Base-by-base conservation (phyloP, 1,140 invertebrate genomes). In the Pogonomyrmex barbatus region DNA sequence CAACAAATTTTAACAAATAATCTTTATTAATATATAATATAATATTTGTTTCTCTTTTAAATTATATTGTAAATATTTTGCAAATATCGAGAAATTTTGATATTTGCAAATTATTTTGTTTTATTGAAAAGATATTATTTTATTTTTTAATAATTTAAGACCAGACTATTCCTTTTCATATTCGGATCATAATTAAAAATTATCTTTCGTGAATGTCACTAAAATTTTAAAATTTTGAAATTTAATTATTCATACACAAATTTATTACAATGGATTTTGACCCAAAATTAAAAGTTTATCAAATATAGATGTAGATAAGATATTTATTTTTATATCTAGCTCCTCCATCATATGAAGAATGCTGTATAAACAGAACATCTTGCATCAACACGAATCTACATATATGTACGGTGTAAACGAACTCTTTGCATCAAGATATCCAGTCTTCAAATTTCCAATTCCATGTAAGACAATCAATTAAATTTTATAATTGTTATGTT, bases 271-370 rank as follows among this genome's bases (percentile, higher is more conserved):
- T 24, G 24, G 4, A 63, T 4, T 63, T 3, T 63, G 60, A 56
- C n/a, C 6, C 54, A 56, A 47, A 14, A 10, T 56, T 14, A 14
- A 79, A n/a, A 42, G 42, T 3, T 75, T 75, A 30, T 30, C 8
- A 56, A 24, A 10, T 24, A 6, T n/a, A 56, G n/a, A 54, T 54
- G n/a, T 5, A 56, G 5, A 56, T 56, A n/a, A 56, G 17, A 33
- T 60, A 24, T 4, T 24, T 0, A 63, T 50, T 30, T 45, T 56
- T 62, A 36, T 30, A 60, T 60, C 0, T 50, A 89, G 91, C 88
- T 50, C 39, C 39, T 67, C 90, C 89, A 17, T 89, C 90, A 9
- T 88, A 89, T 5, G 90, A 93, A 60, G 85, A 92, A 9, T 89
- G 87, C 54, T 92, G 88, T 39, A 54, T 60, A 0, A 50, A 47